Base-by-base conservation (phyloP, 2,113 vertebrate species). In the Dicaeum eximium region DNA sequence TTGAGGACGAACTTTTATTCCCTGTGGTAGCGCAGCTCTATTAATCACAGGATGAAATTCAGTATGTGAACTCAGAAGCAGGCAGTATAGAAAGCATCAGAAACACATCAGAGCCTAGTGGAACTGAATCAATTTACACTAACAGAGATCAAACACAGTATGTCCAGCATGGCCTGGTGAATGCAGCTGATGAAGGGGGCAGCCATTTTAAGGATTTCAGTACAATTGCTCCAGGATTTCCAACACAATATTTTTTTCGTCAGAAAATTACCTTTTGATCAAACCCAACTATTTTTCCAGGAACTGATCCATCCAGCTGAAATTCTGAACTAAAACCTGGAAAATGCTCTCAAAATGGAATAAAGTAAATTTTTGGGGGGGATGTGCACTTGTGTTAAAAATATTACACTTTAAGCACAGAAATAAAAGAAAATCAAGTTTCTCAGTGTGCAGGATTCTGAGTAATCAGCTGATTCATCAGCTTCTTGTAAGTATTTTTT, bases 321-420 rank as follows among this genome's bases (percentile, higher is more conserved):
- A 81, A 92, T 78, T 66, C 21, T 38, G 65, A 74, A 10, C 15
- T 86, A 70, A 62, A 30, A 15, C 0, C 0, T 7, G 60, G 42
- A 64, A 80, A 77, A 61, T 10, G 2, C 11, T 69, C 48, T 88
- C 18, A 47, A 75, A 90, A 62, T 31, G 8, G 28, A 73, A 48
- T 9, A 54, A 65, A 40, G 1, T 6, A 64, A 50, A 13, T 56
- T 40, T 13, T 3, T 1, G 2, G 4, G 2, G 15, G 7, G 4
- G 17, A 37, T 38, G 5, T 64, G 3, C 16, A 74, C 9, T 62
- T 70, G 6, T 81, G 21, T 38, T 72, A 42, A 8, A 64, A 65
- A 45, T 61, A 5, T 11, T 80, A 45, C 16, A 10, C 5, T 67
- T 77, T 27, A 83, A 61, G 4, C 4, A 35, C 9, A 62, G 35